These are phyloP conservation scores for Ceyx melanurus DNA, from an alignment of 2,113 vertebrate species.

Conservation along the genomic window DNA sequence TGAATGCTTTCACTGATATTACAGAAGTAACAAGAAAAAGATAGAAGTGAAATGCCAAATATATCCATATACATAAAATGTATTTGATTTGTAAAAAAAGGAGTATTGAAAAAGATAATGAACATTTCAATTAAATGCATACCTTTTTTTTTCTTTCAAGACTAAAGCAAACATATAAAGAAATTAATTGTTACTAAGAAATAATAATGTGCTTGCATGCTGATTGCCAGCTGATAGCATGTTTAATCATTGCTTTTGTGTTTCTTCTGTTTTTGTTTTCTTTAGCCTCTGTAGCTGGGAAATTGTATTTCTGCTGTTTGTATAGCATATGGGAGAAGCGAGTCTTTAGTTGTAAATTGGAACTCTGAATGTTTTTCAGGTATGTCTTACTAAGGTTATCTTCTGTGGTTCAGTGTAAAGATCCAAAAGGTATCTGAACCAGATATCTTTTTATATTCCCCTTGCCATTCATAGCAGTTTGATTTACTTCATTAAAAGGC, in stretches of 20 bases:
- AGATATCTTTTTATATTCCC: background rate
- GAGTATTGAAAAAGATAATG: background rate
- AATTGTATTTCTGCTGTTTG: background rate
- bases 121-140: background rate
- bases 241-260: background rate
- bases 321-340: background rate
- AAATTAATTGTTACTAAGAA: conserved; percentile 10
- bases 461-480: background rate
- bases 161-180: background rate
- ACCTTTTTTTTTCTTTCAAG: background rate
- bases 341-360: background rate
- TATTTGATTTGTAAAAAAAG: background rate
- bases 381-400: background rate
- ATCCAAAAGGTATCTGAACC: background rate
- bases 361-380: background rate
- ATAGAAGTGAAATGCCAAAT: background rate
- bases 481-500: background rate
- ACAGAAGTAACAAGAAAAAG: background rate
- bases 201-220: background rate
- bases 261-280: background rate
- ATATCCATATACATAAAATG: background rate
- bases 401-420: background rate
- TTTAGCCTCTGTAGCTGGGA: background rate
- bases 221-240: background rate
- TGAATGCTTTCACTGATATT: background rate